Evolutionary conservation across 2,797 vertebrate species (phyloP), one percentile per base, ranked within the genome.

Genomic region (Pseudotriccus pelzelni): DNA sequence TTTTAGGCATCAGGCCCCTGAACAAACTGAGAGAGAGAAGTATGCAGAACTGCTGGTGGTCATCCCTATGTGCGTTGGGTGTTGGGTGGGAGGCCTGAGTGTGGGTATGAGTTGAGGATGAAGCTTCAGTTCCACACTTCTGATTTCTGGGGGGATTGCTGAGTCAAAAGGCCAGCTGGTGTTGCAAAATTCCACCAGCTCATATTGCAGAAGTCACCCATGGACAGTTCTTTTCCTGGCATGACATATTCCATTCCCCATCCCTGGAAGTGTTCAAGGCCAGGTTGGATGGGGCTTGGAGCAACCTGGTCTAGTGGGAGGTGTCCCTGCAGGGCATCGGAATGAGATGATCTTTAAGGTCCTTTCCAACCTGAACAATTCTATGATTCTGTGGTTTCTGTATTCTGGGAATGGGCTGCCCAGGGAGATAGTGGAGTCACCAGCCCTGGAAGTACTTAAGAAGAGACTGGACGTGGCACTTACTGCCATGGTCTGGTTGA

Each of bases 1-100:
- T 37, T 59, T 37, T 27, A 12, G 24, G 36, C 24, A 59, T 27
- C 56, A 59, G 24, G 7, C 39, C 30, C 14, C 10, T 0, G 1
- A 28, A 8, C 28, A 27, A 3, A 10, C 7, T 15, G 50, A 22
- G 13, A 21, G 47, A 47, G 36, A 25, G 30, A 6, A 55, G 23
- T 4, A 4, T 0, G 19, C 3, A 14, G 24, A 21, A 28, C 23
- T 5, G 4, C 2, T 12, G 44, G 43, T 4, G 24, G 19, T 25
- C 17, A 4, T 5, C 32, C 9, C 34, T 22, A 0, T 0, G 4
- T 2, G 5, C 0, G 0, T 0, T 10, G 20, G 37, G 66, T 10
- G 2, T 14, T 1, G 2, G 20, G 23, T 21, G 34, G 46, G 46
- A 59, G 24, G 28, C 9, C 6, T 5, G 4, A 41, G 12, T 11